Conservation (phyloP, 2,888 invertebrate species). For the Sturmia bella region DNA sequence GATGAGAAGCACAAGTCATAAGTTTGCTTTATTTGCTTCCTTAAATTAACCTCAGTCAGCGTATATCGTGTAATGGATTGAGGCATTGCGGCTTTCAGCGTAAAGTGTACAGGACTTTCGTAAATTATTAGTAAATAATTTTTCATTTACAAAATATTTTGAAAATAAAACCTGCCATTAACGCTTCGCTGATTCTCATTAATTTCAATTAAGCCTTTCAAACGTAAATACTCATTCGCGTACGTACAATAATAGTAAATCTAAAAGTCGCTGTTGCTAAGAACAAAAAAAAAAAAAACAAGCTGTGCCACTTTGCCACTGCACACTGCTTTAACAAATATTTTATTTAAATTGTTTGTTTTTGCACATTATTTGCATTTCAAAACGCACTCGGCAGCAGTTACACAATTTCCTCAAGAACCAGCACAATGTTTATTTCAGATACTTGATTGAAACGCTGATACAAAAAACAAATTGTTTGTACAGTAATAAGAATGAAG, state of each 20-base stretch:
- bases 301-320: slow-evolving; percentile 13
- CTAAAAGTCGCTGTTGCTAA: no score
- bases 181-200: slow-evolving; percentile 73
- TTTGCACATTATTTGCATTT: slow-evolving; percentile 53
- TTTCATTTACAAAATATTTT: slow-evolving; percentile 18
- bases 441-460: no score
- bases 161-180: slow-evolving; percentile 57
- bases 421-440: not conserved
- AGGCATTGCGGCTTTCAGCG: no score
- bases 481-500: no score
- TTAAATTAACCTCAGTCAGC: no score
- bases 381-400: not conserved
- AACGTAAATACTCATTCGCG: slow-evolving; percentile 39
- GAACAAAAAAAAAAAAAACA: no score
- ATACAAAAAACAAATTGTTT: not conserved
- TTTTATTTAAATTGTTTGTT: slow-evolving; percentile 59
- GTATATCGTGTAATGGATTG: no score
- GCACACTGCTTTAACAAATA: slow-evolving; percentile 52
- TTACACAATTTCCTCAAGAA: slow-evolving; percentile 33
- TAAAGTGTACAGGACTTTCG: no score
- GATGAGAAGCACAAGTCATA: no score
- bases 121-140: slow-evolving; percentile 23
- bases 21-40: no score
- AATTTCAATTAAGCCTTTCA: slow-evolving; percentile 78
- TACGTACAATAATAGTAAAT: no score